phyloP scores from a whole-genome alignment of 2,888 invertebrate genomes.

The Epicampocera succincta region DNA sequence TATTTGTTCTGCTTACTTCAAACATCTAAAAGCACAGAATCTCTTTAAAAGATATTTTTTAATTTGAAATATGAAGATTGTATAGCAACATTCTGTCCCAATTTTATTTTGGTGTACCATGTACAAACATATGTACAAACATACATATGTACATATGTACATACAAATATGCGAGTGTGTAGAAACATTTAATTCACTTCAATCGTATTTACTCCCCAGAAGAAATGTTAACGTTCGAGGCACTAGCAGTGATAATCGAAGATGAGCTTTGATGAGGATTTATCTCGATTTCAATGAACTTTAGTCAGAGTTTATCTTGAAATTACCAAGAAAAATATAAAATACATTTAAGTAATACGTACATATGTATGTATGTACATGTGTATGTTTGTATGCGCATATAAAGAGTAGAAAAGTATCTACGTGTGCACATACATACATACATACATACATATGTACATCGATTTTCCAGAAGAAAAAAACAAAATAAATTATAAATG shows the following conservation, averaged over 20 bases:
- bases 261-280: conserved; percentile 73
- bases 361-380: background rate
- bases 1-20: background rate
- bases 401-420: conserved; percentile 44
- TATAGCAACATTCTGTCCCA: conserved; percentile 55
- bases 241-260: conserved; percentile 65
- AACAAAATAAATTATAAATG: conserved; percentile 35
- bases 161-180: background rate
- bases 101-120: conserved; percentile 61
- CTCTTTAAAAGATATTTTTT: conserved; percentile 9
- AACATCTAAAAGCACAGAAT: conserved; percentile 1
- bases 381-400: background rate
- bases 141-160: no score
- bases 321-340: conserved; percentile 67
- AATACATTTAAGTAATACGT: conserved; percentile 14
- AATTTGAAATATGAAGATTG: conserved; percentile 24
- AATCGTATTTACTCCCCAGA: conserved; percentile 38
- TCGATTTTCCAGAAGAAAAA: conserved; percentile 38
- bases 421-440: no score
- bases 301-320: conserved; percentile 80
- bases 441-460: no score
- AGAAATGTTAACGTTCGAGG: conserved; percentile 62
- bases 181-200: conserved; percentile 11
- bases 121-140: conserved; percentile 2
- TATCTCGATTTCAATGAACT: conserved; percentile 80